A percentile compares a stretch with the other conserved stretches of the same genome.
These are phyloP conservation scores for Eclectus roratus DNA, from an alignment of 2,113 vertebrate species.

Conservation along the genomic window DNA sequence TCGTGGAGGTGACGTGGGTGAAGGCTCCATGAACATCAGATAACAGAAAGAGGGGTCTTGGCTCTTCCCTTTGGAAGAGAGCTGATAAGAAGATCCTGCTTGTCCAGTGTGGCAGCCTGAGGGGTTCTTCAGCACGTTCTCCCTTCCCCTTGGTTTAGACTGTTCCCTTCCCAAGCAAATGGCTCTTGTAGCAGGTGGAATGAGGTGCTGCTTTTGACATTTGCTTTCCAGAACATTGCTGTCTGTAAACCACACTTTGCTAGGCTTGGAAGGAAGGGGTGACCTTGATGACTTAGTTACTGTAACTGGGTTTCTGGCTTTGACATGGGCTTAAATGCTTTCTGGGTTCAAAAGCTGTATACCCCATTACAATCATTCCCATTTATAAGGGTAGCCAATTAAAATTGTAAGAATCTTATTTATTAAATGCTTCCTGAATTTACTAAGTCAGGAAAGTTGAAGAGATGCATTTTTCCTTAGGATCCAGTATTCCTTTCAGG, in stretches of 20 bases:
- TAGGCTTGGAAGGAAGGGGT: background rate
- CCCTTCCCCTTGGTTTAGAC: background rate
- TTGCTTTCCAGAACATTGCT: background rate
- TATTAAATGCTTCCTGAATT: background rate
- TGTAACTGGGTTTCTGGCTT: background rate
- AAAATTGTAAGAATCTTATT: background rate
- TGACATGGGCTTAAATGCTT: background rate
- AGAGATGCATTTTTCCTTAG: background rate
- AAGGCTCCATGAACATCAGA: background rate
- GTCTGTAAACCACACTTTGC: background rate
- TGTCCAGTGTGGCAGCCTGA: background rate
- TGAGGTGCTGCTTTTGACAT: background rate
- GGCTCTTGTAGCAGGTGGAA: background rate
- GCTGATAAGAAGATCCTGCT: background rate
- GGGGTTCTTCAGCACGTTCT: background rate
- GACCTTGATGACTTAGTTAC: background rate
- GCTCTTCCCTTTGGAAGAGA: background rate
- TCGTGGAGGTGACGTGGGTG: background rate
- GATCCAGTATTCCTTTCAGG: background rate
- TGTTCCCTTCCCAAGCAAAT: background rate
- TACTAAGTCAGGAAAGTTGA: background rate
- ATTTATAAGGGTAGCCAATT: background rate
- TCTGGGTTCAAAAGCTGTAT: background rate
- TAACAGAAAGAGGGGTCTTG: background rate
- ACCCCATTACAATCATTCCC: background rate